These are phyloP conservation scores for Premnoplex brunnescens DNA, from an alignment of 2,797 vertebrate species.

Conservation along the genomic window DNA sequence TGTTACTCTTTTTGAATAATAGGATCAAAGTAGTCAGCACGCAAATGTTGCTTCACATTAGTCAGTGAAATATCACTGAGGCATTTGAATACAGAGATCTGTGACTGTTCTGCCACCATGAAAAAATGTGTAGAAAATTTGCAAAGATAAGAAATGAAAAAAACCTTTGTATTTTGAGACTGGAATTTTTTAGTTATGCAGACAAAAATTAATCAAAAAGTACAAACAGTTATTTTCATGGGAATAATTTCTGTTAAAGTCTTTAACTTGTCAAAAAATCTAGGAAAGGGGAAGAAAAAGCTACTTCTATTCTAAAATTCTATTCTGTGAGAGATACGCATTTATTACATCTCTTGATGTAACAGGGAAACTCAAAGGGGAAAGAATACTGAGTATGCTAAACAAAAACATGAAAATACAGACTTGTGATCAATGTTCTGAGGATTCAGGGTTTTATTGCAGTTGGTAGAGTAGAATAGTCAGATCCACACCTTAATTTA, in stretches of 20 bases:
- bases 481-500: not conserved
- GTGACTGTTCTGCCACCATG: not conserved
- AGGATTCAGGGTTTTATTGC: not conserved
- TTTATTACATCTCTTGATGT: not conserved
- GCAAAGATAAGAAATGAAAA: not conserved
- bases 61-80: not conserved
- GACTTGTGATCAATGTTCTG: rapidly evolving
- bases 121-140: not conserved
- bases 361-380: not conserved
- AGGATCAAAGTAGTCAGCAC: not conserved
- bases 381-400: not conserved
- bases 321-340: not conserved
- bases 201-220: not conserved
- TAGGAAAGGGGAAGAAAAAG: not conserved
- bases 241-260: not conserved
- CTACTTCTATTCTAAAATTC: not conserved
- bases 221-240: not conserved
- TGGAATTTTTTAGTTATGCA: not conserved
- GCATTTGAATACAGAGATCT: not conserved
- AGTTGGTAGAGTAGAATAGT: not conserved
- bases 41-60: not conserved
- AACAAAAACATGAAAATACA: not conserved
- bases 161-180: not conserved
- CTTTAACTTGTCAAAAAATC: not conserved
- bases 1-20: not conserved